A percentile compares a stretch with the other conserved stretches of the same genome.
These are phyloP conservation scores for Acanthurus tractus DNA, from an alignment of 2,797 vertebrate genomes.

Conservation along the genomic window DNA sequence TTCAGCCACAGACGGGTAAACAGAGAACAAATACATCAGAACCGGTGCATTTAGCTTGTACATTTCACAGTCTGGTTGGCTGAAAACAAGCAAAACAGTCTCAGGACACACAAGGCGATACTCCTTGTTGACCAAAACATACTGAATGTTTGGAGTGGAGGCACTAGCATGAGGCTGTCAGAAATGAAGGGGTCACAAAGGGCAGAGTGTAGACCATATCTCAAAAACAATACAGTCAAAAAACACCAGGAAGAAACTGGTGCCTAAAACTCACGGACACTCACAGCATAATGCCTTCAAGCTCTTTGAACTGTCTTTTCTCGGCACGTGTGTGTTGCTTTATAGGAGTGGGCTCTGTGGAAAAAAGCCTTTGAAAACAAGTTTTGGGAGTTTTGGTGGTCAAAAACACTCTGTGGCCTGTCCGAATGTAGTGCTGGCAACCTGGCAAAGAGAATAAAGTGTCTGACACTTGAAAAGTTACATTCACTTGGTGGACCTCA, in stretches of 20 bases:
- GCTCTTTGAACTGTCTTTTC: slow-evolving; percentile 57
- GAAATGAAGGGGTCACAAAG: slow-evolving; percentile 22
- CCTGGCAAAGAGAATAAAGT: slow-evolving; percentile 53
- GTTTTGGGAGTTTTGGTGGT: slow-evolving; percentile 45
- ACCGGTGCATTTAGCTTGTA: slow-evolving; percentile 36
- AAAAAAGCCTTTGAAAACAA: slow-evolving; percentile 52
- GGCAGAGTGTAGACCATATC: slow-evolving; percentile 35
- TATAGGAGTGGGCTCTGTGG: slow-evolving; percentile 48
- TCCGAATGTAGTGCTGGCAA: slow-evolving; percentile 49
- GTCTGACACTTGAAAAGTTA: slow-evolving; percentile 32
- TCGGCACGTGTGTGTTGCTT: slow-evolving; percentile 48
- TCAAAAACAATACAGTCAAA: slow-evolving; percentile 11
- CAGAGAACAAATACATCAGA: slow-evolving; percentile 38
- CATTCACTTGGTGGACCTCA: slow-evolving; percentile 44
- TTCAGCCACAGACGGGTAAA: slow-evolving; percentile 30
- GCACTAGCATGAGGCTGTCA: neutral
- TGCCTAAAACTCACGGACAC: slow-evolving; percentile 38
- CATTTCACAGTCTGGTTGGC: slow-evolving; percentile 68
- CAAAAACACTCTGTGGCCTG: slow-evolving; percentile 59
- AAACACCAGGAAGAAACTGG: slow-evolving; percentile 31
- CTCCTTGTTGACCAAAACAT: slow-evolving; percentile 31
- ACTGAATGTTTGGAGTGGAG: slow-evolving; percentile 28
- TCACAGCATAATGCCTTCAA: slow-evolving; percentile 34
- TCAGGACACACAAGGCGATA: slow-evolving; percentile 37
- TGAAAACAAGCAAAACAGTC: slow-evolving; percentile 58